Evolutionary conservation across 2,113 vertebrate genomes (phyloP), one percentile per base, ranked within the genome.

Genomic region (Columba livia): DNA sequence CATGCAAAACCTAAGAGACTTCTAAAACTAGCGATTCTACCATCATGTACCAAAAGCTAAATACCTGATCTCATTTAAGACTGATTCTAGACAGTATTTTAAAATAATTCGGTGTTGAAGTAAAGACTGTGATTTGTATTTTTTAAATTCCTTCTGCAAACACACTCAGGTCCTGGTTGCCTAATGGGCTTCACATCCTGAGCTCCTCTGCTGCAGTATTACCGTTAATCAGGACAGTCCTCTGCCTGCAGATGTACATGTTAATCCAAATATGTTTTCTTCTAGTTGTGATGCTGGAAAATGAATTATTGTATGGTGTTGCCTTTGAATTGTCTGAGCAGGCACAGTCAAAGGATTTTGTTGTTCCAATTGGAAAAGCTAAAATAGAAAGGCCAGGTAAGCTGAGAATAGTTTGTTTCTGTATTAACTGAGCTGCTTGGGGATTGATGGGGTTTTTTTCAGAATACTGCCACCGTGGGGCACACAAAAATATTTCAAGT

Each of bases 221-320:
- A 0, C 34, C 79, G 9, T n/a, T 19, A 5, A 20, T 60, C 58
- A 36, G 53, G 26, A 56, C 42, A 21, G 51, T 24, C 24, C 67
- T 50, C 13, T 61, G 36, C 40, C 58, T 77, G 71, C 79, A 79
- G 51, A 38, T 31, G 4, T 32, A 29, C 19, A 4, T 0, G 0
- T 66, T 96, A 84, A 93, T 31, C 53, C 58, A 80, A 31, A 5
- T 85, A 1, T 54, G 34, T 88, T 92, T 92, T 74, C 69, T 98
- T 97, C 40, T 97, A 99, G 99, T 99, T 96, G 99, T 99, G 70
- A 79, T 99, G 92, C 97, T 99, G 97, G 99, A 99, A 98, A 99
- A 98, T 58, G 99, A 99, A 97, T 83, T 99, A 88, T 97, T 99
- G 97, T 99, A 99, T 18, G 98, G 99, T 19, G 99, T 99, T 96